phyloP scores from a whole-genome alignment of 2,888 invertebrate genomes.

The Trilocha varians region DNA sequence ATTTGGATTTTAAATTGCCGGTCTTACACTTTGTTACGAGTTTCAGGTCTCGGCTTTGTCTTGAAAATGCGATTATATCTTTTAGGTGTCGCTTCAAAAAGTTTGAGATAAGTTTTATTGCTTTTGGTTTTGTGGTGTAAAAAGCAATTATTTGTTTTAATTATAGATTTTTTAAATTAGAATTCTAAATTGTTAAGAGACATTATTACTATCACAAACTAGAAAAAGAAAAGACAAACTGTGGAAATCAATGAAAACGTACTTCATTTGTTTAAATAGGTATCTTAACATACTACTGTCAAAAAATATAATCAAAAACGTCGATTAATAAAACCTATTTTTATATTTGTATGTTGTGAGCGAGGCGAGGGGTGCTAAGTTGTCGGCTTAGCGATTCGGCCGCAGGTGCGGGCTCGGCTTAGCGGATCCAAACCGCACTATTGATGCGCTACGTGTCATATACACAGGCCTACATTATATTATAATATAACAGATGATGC shows the following conservation, averaged over 20 bases:
- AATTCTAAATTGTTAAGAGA: too few species aligned
- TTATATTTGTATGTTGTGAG: not conserved
- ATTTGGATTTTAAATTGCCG: constrained; percentile 49
- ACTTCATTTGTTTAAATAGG: too few species aligned
- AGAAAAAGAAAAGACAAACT: too few species aligned
- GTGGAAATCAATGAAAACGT: too few species aligned
- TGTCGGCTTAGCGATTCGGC: constrained; percentile 31
- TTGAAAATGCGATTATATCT: constrained; percentile 31
- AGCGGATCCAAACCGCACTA: constrained; percentile 29
- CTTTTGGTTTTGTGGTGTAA: not conserved
- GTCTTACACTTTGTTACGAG: constrained; percentile 27
- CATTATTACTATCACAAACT: too few species aligned
- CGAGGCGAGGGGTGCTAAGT: constrained; percentile 25
- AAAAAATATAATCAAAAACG: too few species aligned
- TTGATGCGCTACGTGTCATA: constrained; percentile 29
- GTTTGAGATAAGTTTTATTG: not conserved
- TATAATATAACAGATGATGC: not conserved
- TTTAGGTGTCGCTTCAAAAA: constrained; percentile 5
- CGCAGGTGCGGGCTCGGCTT: constrained; percentile 49
- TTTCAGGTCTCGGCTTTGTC: constrained; percentile 27
- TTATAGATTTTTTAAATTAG: too few species aligned
- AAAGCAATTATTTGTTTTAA: too few species aligned
- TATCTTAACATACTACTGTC: too few species aligned
- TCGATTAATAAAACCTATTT: too few species aligned
- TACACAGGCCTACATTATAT: constrained; percentile 12